Base-by-base conservation (phyloP, 2,797 vertebrate genomes). In the Huso huso region DNA sequence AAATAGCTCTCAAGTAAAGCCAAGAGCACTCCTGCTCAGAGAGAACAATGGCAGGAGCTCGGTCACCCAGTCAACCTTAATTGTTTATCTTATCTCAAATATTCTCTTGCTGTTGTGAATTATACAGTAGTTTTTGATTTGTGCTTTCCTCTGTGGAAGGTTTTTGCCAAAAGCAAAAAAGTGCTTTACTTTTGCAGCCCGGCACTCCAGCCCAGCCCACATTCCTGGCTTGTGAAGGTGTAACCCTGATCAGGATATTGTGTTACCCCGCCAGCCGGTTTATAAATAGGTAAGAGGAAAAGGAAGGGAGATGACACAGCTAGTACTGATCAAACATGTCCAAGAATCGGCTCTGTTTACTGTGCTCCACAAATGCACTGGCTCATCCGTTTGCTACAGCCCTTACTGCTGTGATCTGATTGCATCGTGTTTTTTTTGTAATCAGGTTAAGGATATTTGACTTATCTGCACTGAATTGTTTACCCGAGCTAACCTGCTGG, bases 201-300 rank as follows among this genome's bases (percentile, higher is more conserved):
- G 8, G 48, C 48, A 6, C 58, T 37, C 10, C 11, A 12, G 12
- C 1, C 18, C 13, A 48, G 50, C 63, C 23, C 37, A 52, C 64
- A 66, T 63, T 66, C 60, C 60, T 66, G 64, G 11, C 64, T 57
- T 58, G 9, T 62, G 51, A 70, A 58, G 51, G 69, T 62, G 48
- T 18, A 48, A 10, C 51, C 64, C 23, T 37, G 15, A 4, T 12
- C 48, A 6, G 61, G 48, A 52, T 12, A 48, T 63, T 50, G 1
- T 5, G 52, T 66, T 70, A 58, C 52, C 8, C 23, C 6, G 53
- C 49, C 13, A 13, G 63, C 49, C 8, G n/a, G 53, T 10, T 51
- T 66, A 70, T 70, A 63, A 70, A 66, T 51, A 10, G 65, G 65
- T 7, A 59, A 59, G 62, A 37, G 48, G 68, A 51, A 10, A 9